phyloP scores from a whole-genome alignment of 2,113 vertebrate genomes.

The Chaenogobius annularis region DNA sequence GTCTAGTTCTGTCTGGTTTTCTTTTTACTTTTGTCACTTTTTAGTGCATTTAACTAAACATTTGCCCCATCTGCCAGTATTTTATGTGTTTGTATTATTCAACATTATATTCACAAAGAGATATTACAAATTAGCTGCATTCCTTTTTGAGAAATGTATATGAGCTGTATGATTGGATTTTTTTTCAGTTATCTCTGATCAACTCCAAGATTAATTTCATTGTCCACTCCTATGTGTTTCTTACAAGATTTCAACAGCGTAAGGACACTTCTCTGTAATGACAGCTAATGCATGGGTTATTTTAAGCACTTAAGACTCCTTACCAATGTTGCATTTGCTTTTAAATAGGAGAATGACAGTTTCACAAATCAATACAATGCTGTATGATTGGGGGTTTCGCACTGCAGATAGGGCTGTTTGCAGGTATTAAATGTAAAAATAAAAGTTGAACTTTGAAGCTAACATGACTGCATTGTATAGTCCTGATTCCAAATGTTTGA shows the following conservation, averaged over 20 bases:
- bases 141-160: background rate
- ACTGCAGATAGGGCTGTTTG: background rate
- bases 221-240: background rate
- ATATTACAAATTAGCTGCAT: background rate
- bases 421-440: background rate
- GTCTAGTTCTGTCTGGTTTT: slow-evolving; percentile 27
- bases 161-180: background rate
- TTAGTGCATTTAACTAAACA: background rate
- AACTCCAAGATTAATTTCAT: background rate
- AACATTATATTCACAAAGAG: slow-evolving; percentile 1
- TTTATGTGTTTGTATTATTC: slow-evolving; percentile 6
- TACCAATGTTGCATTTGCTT: background rate
- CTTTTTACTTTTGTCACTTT: slow-evolving; percentile 23
- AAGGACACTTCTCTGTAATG: background rate
- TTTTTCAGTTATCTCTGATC: background rate
- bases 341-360: background rate
- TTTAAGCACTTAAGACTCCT: background rate
- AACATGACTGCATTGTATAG: background rate
- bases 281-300: background rate
- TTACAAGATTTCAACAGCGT: background rate
- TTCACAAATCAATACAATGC: background rate
- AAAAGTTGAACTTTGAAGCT: background rate
- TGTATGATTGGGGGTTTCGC: background rate
- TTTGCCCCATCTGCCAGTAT: slow-evolving; percentile 8
- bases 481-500: too few species aligned